Evolutionary conservation across 1,140 invertebrate genomes (phyloP).

Genomic region (Listronotus bonariensis): DNA sequence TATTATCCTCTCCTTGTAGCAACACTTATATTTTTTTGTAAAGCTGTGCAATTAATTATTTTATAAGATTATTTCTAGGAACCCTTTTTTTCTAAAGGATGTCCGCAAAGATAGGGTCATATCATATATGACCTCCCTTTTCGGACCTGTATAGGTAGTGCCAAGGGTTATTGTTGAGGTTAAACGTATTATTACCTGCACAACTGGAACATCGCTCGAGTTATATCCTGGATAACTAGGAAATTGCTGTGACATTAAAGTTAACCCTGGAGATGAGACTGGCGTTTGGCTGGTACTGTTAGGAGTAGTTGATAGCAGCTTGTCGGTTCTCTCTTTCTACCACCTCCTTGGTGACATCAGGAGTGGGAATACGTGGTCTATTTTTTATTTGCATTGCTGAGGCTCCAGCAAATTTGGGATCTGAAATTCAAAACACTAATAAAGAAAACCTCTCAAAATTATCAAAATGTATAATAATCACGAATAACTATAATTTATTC

Average conservation of each 20-base stretch:
- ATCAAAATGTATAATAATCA: no score
- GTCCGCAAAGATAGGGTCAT: no score
- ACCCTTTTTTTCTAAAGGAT: no score
- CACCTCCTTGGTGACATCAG: conserved; percentile 80
- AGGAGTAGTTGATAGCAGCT: conserved; percentile 51
- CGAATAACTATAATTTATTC: no score
- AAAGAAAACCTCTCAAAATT: no score
- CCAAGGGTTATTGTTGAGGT: no score
- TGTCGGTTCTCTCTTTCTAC: conserved; percentile 67
- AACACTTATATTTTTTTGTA: no score
- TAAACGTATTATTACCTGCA: conserved; percentile 62
- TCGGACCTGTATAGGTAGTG: no score
- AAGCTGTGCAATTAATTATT: no score
- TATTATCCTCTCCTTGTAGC: no score
- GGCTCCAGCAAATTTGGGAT: conserved; percentile 45
- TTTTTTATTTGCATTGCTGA: conserved; percentile 71
- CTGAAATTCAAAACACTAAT: conserved; percentile 19
- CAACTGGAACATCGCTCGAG: conserved; percentile 65
- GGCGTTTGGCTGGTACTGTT: conserved; percentile 37
- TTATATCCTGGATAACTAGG: conserved; percentile 61
- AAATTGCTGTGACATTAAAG: conserved; percentile 65
- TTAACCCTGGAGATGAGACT: conserved; percentile 58
- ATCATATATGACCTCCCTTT: no score
- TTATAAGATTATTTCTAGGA: no score
- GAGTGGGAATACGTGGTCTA: conserved; percentile 82